Percentiles rank a stretch among this genome's conserved stretches.
phyloP scores from a whole-genome alignment of 2,888 invertebrate genomes.

The Ceratothoa steindachneri region DNA sequence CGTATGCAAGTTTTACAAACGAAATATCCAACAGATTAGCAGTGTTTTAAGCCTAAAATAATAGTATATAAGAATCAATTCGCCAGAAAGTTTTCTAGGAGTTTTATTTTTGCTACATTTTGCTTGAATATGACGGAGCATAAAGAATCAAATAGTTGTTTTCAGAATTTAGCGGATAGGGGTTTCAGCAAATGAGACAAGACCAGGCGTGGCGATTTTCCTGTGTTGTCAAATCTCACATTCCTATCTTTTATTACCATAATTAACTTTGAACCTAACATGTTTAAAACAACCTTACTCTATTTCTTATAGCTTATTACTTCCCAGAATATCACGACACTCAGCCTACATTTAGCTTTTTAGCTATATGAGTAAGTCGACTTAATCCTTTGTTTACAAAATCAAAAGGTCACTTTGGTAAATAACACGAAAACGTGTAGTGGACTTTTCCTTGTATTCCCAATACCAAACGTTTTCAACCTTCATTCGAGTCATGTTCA shows the following conservation, averaged over 20 bases:
- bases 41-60: not conserved
- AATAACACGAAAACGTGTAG: too few relatives aligned
- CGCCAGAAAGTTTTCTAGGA: not conserved
- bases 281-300: not conserved
- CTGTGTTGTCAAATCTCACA: conserved; percentile 33
- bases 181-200: conserved; percentile 44
- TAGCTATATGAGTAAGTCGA: too few relatives aligned
- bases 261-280: conserved; percentile 17
- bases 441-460: too few relatives aligned
- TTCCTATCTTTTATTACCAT: conserved; percentile 25
- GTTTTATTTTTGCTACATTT: not conserved
- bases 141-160: conserved; percentile 2
- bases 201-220: conserved; percentile 45
- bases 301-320: not conserved
- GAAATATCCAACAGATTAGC: not conserved
- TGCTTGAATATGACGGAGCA: not conserved
- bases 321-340: too few relatives aligned
- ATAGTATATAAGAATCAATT: not conserved
- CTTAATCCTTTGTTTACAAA: too few relatives aligned
- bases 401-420: too few relatives aligned
- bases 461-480: too few relatives aligned
- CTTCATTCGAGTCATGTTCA: too few relatives aligned
- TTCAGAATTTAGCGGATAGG: conserved; percentile 4
- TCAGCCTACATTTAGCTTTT: too few relatives aligned
- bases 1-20: not conserved